Evolutionary conservation across 2,888 invertebrate species (phyloP).

Genomic region (Noctuana brunneofusca): DNA sequence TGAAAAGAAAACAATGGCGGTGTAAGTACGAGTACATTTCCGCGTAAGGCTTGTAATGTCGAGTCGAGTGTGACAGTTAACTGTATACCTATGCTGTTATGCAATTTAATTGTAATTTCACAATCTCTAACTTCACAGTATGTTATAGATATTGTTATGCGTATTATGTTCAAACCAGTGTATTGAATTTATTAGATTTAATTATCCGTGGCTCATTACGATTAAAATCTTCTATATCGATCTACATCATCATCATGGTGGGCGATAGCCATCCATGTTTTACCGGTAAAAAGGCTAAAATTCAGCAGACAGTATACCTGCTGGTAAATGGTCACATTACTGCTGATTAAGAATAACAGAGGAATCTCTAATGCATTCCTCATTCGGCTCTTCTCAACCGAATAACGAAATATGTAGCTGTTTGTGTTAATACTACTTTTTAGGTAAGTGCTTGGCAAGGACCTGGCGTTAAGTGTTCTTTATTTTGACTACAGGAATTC

Average conservation of each 20-base stretch:
- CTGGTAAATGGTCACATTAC: no score
- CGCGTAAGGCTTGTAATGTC: constrained; percentile 27
- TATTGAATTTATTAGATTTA: no score
- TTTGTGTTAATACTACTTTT: no score
- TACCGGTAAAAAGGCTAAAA: no score
- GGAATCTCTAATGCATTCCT: background rate
- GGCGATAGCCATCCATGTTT: no score
- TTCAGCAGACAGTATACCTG: no score
- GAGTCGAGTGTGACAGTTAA: constrained; percentile 27
- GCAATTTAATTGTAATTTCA: constrained; percentile 22
- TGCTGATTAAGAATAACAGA: background rate
- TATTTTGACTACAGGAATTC: no score
- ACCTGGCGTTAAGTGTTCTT: no score
- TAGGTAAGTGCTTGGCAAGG: no score
- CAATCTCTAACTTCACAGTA: constrained; percentile 5
- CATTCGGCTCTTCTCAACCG: background rate
- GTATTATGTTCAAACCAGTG: background rate
- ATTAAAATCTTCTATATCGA: no score
- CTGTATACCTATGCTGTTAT: constrained; percentile 22
- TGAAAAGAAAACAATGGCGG: constrained; percentile 52
- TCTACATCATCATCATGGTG: no score
- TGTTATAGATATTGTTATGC: background rate
- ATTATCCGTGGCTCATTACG: no score
- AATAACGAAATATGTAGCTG: background rate
- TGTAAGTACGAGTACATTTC: constrained; percentile 27